Percentiles rank a stretch among this genome's conserved stretches.
These are phyloP conservation scores for Adineta ricciae DNA, from an alignment of 2,888 invertebrate species.

Conservation along the genomic window DNA sequence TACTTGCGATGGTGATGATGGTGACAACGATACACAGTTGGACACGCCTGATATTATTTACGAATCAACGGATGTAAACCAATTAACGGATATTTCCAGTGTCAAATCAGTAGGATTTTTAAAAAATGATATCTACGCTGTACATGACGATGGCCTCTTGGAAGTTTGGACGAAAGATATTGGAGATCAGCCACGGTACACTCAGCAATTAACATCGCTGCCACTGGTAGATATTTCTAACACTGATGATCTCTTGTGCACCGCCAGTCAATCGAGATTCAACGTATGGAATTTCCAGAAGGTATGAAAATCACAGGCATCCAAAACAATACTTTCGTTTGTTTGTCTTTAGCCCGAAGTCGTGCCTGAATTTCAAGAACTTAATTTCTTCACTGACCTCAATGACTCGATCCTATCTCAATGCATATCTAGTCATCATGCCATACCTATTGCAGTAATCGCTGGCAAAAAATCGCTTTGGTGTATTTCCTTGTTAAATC, in stretches of 20 bases:
- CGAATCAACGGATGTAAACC: not conserved
- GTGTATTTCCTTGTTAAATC: conserved; percentile 11
- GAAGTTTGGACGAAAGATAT: not conserved
- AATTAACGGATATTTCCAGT: not conserved
- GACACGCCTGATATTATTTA: conserved; percentile 9
- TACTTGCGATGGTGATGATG: not conserved
- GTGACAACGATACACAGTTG: not conserved
- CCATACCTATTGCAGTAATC: not conserved
- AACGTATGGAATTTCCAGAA: not conserved
- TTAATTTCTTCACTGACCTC: not conserved
- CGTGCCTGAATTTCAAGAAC: not conserved
- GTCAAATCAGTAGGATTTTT: not conserved
- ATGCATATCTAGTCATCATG: not conserved
- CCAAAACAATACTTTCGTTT: not conserved
- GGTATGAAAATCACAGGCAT: not conserved
- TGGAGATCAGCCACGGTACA: not conserved
- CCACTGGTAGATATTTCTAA: not conserved
- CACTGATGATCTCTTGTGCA: not conserved
- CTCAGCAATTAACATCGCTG: not conserved
- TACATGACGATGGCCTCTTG: not conserved
- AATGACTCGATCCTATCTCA: not conserved
- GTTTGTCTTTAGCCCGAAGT: not conserved
- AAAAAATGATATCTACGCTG: not conserved
- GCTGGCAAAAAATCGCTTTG: not conserved
- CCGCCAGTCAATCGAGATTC: not conserved